A percentile compares a stretch with the other conserved stretches of the same genome.
These are phyloP conservation scores for Tanytarsus gracilentus DNA, from an alignment of 2,888 invertebrate species.

Conservation along the genomic window DNA sequence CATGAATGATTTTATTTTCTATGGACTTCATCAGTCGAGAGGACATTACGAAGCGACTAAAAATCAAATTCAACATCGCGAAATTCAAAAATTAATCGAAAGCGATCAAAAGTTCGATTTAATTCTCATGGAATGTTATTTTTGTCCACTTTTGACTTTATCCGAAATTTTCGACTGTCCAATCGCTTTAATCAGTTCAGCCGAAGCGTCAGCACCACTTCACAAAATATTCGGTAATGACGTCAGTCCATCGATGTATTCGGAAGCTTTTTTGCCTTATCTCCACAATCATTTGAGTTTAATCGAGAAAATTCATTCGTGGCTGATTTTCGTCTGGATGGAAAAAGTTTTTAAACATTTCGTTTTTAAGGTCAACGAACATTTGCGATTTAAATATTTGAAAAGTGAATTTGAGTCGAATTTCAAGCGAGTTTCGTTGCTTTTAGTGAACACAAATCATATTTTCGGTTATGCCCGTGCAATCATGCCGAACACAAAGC, in stretches of 20 bases:
- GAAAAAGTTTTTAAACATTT: too few species aligned
- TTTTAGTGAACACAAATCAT: slow-evolving; percentile 1
- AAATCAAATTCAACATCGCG: not conserved
- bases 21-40: not conserved
- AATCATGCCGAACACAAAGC: slow-evolving; percentile 10
- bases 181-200: not conserved
- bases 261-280: not conserved
- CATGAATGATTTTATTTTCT: not conserved
- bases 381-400: too few species aligned
- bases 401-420: too few species aligned
- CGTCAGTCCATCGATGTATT: not conserved
- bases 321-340: too few species aligned
- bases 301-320: not conserved
- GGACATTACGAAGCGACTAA: not conserved
- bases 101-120: not conserved
- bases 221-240: not conserved
- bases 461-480: slow-evolving; percentile 7
- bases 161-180: not conserved
- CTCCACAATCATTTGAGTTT: not conserved
- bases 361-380: too few species aligned
- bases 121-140: not conserved
- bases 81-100: not conserved
- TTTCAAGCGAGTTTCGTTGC: not conserved
- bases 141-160: not conserved
- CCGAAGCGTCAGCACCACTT: not conserved